Evolutionary conservation across 2,113 vertebrate genomes (phyloP).

Genomic region (Colistium nudipinnis): DNA sequence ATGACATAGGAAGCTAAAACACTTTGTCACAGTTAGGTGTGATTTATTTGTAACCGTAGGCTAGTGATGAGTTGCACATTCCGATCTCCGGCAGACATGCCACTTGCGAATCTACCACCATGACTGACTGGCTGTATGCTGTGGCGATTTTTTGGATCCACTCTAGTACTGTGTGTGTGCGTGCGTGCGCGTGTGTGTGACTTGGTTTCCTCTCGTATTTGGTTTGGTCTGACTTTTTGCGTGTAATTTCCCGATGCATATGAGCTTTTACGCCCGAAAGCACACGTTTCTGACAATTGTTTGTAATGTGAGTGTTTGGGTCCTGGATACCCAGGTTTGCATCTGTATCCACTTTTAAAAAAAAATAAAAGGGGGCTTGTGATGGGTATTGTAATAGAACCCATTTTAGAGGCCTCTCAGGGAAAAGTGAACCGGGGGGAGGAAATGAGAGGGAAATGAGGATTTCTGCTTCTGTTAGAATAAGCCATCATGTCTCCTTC

Average conservation of each 20-base stretch:
- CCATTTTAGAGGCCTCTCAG: conserved; percentile 57
- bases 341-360: conserved; percentile 63
- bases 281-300: conserved; percentile 46
- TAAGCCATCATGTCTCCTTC: conserved; percentile 47
- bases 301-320: conserved; percentile 64
- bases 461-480: conserved; percentile 52
- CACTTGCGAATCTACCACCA: not conserved
- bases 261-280: conserved; percentile 32
- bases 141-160: not conserved
- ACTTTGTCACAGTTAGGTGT: not conserved
- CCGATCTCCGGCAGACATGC: not conserved
- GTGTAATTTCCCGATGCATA: conserved; percentile 65
- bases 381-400: conserved; percentile 73
- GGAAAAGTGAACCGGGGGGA: conserved; percentile 63
- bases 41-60: not conserved
- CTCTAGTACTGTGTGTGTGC: not conserved
- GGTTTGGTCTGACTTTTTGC: conserved; percentile 30
- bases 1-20: not conserved
- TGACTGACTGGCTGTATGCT: not conserved
- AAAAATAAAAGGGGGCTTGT: conserved; percentile 59
- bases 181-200: not conserved
- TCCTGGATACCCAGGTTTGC: conserved; percentile 44
- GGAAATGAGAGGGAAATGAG: conserved; percentile 69
- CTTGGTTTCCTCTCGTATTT: conserved; percentile 32
- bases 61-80: not conserved